phyloP scores from a whole-genome alignment of 2,797 vertebrate genomes.

The Cuniculus paca region DNA sequence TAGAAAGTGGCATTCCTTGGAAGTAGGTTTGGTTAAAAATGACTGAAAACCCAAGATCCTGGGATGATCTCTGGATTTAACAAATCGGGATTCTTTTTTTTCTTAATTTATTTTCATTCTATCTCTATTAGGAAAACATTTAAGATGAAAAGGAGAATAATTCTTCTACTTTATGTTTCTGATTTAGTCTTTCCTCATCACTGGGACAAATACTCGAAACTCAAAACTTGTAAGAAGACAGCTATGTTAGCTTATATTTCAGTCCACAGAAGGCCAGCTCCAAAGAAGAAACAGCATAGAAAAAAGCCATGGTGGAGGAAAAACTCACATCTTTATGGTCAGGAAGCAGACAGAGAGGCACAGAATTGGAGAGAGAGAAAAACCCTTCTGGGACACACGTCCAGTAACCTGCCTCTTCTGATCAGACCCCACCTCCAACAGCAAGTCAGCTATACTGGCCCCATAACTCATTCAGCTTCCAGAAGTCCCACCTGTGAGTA shows the following conservation, averaged over 20 bases:
- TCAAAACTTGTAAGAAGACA: background rate
- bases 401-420: background rate
- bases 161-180: slow-evolving; percentile 16
- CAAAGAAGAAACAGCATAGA: background rate
- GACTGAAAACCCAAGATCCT: background rate
- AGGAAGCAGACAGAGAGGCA: background rate
- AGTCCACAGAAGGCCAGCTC: background rate
- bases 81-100: background rate
- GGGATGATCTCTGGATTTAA: background rate
- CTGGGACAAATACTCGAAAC: background rate
- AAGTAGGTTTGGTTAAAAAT: background rate
- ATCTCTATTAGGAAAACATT: background rate
- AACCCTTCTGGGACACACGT: background rate
- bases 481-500: background rate
- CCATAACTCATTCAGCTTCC: background rate
- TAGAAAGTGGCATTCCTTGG: background rate
- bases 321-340: background rate
- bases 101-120: background rate
- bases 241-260: background rate
- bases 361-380: background rate
- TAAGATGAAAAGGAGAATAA: background rate
- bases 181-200: background rate
- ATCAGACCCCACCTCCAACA: background rate
- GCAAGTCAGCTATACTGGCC: background rate
- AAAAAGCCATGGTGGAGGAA: background rate